Evolutionary conservation across 2,888 invertebrate species (phyloP), one percentile per base, ranked within the genome.

Genomic region (Ormyrus rosae): DNA sequence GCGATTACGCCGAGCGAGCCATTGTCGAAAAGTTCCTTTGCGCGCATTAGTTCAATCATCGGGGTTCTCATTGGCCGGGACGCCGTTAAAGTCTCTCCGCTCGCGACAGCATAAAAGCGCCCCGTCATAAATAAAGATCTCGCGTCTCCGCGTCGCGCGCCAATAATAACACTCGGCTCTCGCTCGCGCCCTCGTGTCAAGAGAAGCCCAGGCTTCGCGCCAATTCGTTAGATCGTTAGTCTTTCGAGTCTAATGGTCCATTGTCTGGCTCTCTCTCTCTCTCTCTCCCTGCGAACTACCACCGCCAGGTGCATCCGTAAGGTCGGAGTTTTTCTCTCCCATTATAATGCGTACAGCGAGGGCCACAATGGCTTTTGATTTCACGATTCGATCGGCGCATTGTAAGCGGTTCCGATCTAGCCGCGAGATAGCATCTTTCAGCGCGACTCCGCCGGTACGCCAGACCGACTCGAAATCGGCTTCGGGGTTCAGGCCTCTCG

Each of bases 51-150:
- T 72, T 51, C 55, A 11, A 34, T 19, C 45, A 51, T 55, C 61
- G 55, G 45, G 68, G 34, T 34, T 34, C 76, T 55, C 61, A 76
- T 69, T 76, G 76, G 76, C 69, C 53, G 61, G 9, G 4, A 6
- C 13, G 61, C 76, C 76, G 68, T 69, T 76, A 75, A 58, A 63
- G 48, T 60, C 13, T 56, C 67, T 13, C 46, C 34, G 6, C 34
- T 34, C 34, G 68, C 76, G 76, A 53, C 46, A 46, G 61, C 69
- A 55, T 76, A 76, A 76, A 69, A 76, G 76, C 69, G 61, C 68
- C 76, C 19, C 76, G 76, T 55, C 76, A 76, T 76, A 76, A 76
- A 76, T 76, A 69, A 34, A 74, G 72, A 74, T 10, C 75, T 55
- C 67, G 64, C 19, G 19, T 19, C 50, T 34, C 50, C 64, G 64